Base-by-base conservation (phyloP, 2,888 invertebrate species). In the Dolichomitus sp. region DNA sequence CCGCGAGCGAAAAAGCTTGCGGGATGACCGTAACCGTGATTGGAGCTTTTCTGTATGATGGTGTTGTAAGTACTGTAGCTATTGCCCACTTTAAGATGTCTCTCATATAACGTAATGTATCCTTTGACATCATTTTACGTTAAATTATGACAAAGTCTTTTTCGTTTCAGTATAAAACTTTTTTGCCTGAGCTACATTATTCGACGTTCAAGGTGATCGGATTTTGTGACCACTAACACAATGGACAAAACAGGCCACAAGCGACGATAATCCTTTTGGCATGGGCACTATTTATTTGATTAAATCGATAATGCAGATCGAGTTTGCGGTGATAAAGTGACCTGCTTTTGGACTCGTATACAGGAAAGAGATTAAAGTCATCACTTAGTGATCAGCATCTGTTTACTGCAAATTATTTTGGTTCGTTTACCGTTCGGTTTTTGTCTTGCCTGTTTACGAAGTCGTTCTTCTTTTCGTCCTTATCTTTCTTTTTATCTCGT, bases 21-120 rank as follows among this genome's bases (percentile, higher is more conserved):
- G 52, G 74, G 78, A 57, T 74, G 69, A 78, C 54, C 42, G 74
- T 82, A 78, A 78, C 70, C 57, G 74, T 63, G 57, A 78, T 78
- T 65, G 78, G 48, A 27, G 59, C 40, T 37, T 63, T 45, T 77
- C 66, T 23, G 3, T 57, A 19, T 19, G 19, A 17, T 1, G 7
- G n/a, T n/a, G n/a, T 6, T 17, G 0, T 45, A n/a, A 5, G 9
- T 48, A 48, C 17, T 0, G 6, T 1, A 17, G 17, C 9, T 48
- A 6, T 17, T 17, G 17, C 4, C 48, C 17, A 17, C 48, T 23
- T 17, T 9, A 3, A 19, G 19, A 19, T 52, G 19, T 19, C 9
- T 17, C 19, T 23, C 7, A 19, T 52, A 9, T 52, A 2, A 23
- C 11, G 23, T 19, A 52, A 52, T 52, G 7, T 23, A 1, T 23